Base-by-base conservation (phyloP, 2,888 invertebrate species). In the Diarsia brunnea region DNA sequence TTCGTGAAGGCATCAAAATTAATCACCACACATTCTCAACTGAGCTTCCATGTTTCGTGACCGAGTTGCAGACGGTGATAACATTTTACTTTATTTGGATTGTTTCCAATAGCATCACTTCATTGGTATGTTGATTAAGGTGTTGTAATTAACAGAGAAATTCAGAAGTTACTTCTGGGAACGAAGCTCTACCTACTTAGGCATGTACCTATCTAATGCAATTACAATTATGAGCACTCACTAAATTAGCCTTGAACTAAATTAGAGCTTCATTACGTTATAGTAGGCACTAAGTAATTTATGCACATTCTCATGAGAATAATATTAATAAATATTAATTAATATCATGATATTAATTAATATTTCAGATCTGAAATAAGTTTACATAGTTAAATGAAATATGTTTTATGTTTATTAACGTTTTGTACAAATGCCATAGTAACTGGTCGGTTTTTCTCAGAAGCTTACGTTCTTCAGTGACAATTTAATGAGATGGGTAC, bases 191-290 rank as follows among this genome's bases (percentile, higher is more conserved):
- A 53, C 10, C 19, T 73, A 63, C 68, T 66, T 43, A 12, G 51
- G 16, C 58, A 60, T 47, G 43, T 43, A 38, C 43, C 43, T 24
- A 66, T 51, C 45, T 47, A 66, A 84, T 69, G 55, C 21, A 74
- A 75, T 84, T 71, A 69, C 55, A 65, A 63, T 72, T 66, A 69
- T 58, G 73, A 72, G 61, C 49, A 60, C 31, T 70, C 12, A 73
- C 27, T 63, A 47, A 82, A 80, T 74, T 86, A 75, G 72, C 70
- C 51, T 76, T 78, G 67, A 53, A 64, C 27, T 58, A 72, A 31
- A 72, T 75, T 76, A 53, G 47, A 55, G 31, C 21, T 76, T 58
- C 19, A 67, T 71, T 69, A 67, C 12, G 43, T 58, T 38, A 55
- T 24, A 21, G 5, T 19, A 27, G 14, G 12, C 58, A 58, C 27